Evolutionary conservation across 2,113 vertebrate genomes (phyloP).

Genomic region (Chionis minor): DNA sequence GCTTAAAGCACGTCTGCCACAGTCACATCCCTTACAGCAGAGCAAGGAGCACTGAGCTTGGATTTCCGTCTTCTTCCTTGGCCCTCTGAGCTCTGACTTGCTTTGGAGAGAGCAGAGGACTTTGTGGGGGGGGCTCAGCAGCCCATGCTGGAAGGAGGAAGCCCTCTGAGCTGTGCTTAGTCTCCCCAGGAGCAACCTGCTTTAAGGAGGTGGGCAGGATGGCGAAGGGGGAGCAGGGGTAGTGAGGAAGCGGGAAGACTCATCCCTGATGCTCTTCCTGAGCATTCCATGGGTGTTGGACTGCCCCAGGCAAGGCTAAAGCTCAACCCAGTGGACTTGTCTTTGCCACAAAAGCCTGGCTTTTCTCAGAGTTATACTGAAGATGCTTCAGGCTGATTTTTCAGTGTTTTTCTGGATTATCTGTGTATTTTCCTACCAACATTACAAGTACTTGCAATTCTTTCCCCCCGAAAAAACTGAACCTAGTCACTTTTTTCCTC

Average conservation of each 20-base stretch:
- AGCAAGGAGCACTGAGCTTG: not conserved
- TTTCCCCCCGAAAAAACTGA: not conserved
- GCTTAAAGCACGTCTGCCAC: not conserved
- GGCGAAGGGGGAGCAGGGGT: too few relatives aligned
- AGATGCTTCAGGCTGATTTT: not conserved
- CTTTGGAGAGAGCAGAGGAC: not conserved
- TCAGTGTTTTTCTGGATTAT: not conserved
- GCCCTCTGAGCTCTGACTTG: not conserved
- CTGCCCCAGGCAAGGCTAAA: not conserved
- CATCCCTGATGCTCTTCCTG: not conserved
- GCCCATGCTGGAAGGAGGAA: not conserved
- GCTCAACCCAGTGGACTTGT: not conserved
- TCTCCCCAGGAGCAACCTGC: not conserved
- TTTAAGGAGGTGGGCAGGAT: not conserved
- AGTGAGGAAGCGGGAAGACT: not conserved
- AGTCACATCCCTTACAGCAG: not conserved
- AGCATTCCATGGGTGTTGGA: not conserved
- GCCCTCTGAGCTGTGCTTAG: not conserved
- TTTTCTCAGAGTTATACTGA: not conserved
- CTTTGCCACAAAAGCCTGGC: not conserved
- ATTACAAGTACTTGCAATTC: not conserved
- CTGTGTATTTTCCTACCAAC: not conserved
- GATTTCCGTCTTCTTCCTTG: not conserved
- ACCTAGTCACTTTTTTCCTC: constrained; percentile 44
- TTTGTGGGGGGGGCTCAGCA: not conserved